A percentile compares a stretch with the other conserved stretches of the same genome.
Conservation (phyloP, 1,140 invertebrate species). For the Pristionchus pacificus region DNA sequence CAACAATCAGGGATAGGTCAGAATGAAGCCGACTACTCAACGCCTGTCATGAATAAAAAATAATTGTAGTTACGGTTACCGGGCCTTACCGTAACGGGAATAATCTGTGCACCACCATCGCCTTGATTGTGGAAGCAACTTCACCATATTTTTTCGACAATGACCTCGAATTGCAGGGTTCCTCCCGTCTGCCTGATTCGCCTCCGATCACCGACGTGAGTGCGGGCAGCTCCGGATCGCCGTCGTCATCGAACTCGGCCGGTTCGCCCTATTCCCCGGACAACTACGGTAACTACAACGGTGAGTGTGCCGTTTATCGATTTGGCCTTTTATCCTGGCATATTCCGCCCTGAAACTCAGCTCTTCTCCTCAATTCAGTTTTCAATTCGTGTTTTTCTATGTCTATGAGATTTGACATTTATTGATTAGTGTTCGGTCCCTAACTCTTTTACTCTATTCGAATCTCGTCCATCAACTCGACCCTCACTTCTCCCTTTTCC, state of each 20-base stretch:
- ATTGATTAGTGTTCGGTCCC: too few relatives aligned
- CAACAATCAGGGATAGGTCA: background rate
- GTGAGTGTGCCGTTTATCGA: constrained; percentile 3
- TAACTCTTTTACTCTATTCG: too few relatives aligned
- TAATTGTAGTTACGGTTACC: background rate
- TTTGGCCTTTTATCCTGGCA: too few relatives aligned
- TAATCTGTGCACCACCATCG: background rate
- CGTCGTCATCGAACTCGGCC: constrained; percentile 37
- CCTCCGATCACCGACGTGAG: constrained; percentile 53
- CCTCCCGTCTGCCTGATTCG: constrained; percentile 42
- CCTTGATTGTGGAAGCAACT: too few relatives aligned
- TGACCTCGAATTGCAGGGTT: background rate
- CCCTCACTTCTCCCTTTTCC: background rate
- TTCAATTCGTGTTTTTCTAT: too few relatives aligned
- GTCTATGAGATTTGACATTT: too few relatives aligned
- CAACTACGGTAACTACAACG: constrained; percentile 30
- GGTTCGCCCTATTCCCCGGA: constrained; percentile 51
- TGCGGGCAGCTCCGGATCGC: constrained; percentile 37
- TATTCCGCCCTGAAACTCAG: too few relatives aligned
- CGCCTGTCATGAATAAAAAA: background rate
- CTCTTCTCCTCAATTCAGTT: too few relatives aligned
- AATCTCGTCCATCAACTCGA: too few relatives aligned
- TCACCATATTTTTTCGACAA: background rate
- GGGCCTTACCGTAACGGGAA: background rate
- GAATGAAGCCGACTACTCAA: background rate